These are phyloP conservation scores for Pseudonaja textilis DNA, from an alignment of 2,113 vertebrate genomes.

Conservation along the genomic window DNA sequence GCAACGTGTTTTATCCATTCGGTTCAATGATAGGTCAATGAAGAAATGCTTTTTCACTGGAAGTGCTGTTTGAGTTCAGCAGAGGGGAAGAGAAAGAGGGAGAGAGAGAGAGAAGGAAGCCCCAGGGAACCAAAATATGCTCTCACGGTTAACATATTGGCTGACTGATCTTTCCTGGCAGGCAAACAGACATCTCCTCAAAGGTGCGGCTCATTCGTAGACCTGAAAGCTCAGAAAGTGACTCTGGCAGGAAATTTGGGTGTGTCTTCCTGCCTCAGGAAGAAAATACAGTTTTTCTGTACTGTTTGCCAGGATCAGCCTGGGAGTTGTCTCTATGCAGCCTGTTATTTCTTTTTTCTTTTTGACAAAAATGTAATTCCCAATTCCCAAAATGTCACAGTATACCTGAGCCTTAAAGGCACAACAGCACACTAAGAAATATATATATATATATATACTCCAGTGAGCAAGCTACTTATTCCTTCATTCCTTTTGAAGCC, in stretches of 20 bases:
- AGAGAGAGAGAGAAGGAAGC: too few relatives aligned
- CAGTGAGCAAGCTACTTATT: neutral
- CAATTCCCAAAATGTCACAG: slow-evolving; percentile 32
- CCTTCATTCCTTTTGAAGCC: neutral
- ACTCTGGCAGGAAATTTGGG: slow-evolving; percentile 32
- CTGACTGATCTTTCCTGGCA: slow-evolving; percentile 25
- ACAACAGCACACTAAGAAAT: neutral
- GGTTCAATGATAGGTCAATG: neutral
- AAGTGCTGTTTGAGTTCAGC: neutral
- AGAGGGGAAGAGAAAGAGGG: neutral
- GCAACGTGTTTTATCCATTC: neutral
- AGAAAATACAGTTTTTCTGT: slow-evolving; percentile 16
- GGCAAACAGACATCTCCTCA: neutral
- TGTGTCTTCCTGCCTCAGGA: slow-evolving; percentile 32
- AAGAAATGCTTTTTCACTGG: neutral
- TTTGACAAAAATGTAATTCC: slow-evolving; percentile 9
- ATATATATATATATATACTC: neutral
- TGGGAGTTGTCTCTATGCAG: slow-evolving; percentile 14
- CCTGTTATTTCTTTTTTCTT: neutral
- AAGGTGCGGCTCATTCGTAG: slow-evolving; percentile 26
- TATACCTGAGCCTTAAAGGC: slow-evolving; percentile 23
- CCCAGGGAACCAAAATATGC: neutral
- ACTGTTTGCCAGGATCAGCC: slow-evolving; percentile 25
- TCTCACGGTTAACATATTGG: slow-evolving; percentile 11
- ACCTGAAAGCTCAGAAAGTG: slow-evolving; percentile 27